These are phyloP conservation scores for Drosophila ogumai DNA, from an alignment of 1,140 invertebrate genomes.

Conservation along the genomic window DNA sequence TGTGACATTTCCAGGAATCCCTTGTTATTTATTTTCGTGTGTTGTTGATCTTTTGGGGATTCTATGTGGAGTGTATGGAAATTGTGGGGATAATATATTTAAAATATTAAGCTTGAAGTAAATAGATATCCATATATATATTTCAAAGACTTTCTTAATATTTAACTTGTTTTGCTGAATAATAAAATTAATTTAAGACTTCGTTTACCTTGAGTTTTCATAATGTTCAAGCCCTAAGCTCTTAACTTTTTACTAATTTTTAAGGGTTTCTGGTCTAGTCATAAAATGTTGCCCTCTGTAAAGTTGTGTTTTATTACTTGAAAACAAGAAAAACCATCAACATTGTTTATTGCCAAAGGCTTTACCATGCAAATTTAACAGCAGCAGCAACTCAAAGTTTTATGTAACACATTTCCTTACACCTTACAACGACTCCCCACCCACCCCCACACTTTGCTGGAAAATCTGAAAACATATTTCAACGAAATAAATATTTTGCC, in stretches of 20 bases:
- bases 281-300: not conserved
- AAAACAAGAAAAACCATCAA: conserved; percentile 15
- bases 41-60: conserved; percentile 2
- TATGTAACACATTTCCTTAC: conserved; percentile 5
- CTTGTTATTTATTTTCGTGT: conserved; percentile 13
- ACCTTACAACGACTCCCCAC: too few species aligned
- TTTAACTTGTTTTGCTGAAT: too few species aligned
- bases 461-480: conserved; percentile 48
- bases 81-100: conserved; percentile 9
- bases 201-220: not conserved
- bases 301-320: conserved; percentile 4
- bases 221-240: not conserved
- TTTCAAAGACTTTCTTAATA: not conserved
- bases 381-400: conserved; percentile 11
- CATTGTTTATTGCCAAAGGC: conserved; percentile 13
- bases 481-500: conserved; percentile 56
- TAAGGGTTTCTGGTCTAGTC: not conserved
- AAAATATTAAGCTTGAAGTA: not conserved
- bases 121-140: not conserved
- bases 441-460: not conserved
- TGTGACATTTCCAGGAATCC: conserved; percentile 13
- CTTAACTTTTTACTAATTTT: conserved; percentile 2
- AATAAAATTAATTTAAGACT: not conserved
- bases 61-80: not conserved
- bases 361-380: conserved; percentile 23